Base-by-base conservation (phyloP, 2,888 invertebrate genomes). In the Herminia tarsipennalis region DNA sequence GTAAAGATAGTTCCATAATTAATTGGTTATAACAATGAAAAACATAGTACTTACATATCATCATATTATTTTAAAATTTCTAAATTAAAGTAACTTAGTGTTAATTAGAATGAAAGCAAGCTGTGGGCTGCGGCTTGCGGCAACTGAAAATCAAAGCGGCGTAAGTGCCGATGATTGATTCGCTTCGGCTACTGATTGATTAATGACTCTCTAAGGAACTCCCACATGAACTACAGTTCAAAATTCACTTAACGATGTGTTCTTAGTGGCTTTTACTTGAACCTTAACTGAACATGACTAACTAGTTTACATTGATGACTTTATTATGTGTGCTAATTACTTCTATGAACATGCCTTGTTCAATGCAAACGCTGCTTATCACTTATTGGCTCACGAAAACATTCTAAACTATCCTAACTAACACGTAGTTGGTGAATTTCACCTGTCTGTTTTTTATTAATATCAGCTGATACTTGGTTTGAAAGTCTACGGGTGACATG, bases 171-270 rank as follows among this genome's bases (percentile, higher is more conserved):
- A 64, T 69, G 54, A 62, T 66, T 66, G 63, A 66, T 63, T 57
- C 30, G 36, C 46, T 21, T 18, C 50, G 20, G 34, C 20, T 37
- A 50, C 39, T 46, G 67, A 60, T 71, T 78, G 76, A 80, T 78
- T 75, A 76, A 80, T 75, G 76, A 71, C 48, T 54, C 32, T 43
- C 33, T 53, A 45, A 62, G 56, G 35, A 41, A 60, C 68, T 63
- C 67, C 59, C 58, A 60, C 61, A 48, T 56, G 64, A 65, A 61
- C 62, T 66, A 50, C 53, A 50, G 56, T 66, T 73, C 70, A 66
- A 69, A 76, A 70, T 73, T 73, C 64, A 71, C 69, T 74, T 67
- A 66, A 36, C 52, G 52, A 28, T 66, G 39, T 53, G 42, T 51
- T 55, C 54, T 63, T 57, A 51, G 49, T 34, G 25, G 38, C 32